Conservation (phyloP, 2,888 invertebrate species). For the Panopea generosa region DNA sequence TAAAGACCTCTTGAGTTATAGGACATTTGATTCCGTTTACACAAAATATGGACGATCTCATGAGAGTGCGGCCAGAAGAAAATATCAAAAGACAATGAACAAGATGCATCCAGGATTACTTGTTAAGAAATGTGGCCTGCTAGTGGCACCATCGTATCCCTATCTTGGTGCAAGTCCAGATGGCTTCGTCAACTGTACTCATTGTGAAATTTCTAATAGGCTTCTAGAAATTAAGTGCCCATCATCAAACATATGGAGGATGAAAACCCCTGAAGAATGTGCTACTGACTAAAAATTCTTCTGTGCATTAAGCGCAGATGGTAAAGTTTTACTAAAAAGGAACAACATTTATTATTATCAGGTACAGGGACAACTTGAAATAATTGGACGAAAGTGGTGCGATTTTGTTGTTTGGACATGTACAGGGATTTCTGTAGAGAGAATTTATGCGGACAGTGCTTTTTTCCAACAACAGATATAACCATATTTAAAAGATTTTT, state of each 20-base stretch:
- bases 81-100: background rate
- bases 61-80: background rate
- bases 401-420: slow-evolving; percentile 25
- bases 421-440: slow-evolving; percentile 13
- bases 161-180: slow-evolving; percentile 6
- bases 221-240: slow-evolving; percentile 18
- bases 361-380: slow-evolving; percentile 11
- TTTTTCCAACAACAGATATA: background rate
- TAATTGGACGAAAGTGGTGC: slow-evolving; percentile 11
- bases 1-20: background rate
- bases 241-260: background rate
- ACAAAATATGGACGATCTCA: background rate
- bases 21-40: background rate
- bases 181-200: slow-evolving; percentile 4
- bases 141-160: background rate
- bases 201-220: background rate
- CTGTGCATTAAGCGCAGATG: background rate
- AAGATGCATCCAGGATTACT: background rate
- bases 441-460: slow-evolving; percentile 11
- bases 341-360: slow-evolving; percentile 12
- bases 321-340: slow-evolving; percentile 2
- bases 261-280: slow-evolving; percentile 2
- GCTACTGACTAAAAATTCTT: slow-evolving; percentile 15
- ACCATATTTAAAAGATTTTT: background rate
- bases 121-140: background rate